These are phyloP conservation scores for Coenonympha glycerion DNA, from an alignment of 2,888 invertebrate genomes.

Conservation along the genomic window DNA sequence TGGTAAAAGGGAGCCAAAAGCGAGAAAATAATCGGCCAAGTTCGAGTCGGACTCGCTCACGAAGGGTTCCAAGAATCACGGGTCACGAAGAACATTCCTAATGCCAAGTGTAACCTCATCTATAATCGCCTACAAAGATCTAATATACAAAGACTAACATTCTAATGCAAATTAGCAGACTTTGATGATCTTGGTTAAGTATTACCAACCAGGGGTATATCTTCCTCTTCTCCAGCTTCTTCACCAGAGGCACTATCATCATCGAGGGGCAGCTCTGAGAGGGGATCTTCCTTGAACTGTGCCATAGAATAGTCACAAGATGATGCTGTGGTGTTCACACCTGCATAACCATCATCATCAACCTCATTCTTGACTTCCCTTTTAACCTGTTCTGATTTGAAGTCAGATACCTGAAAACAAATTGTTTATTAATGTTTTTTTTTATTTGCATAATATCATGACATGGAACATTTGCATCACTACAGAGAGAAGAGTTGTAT, in stretches of 20 bases:
- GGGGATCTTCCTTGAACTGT: slow-evolving; percentile 78
- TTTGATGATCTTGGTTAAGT: too few species aligned
- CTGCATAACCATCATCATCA: slow-evolving; percentile 46
- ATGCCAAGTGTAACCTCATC: too few species aligned
- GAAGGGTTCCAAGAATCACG: too few species aligned
- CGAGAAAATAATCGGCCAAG: too few species aligned
- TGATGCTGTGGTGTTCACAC: slow-evolving; percentile 76
- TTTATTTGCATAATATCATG: background rate
- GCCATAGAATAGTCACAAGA: slow-evolving; percentile 84
- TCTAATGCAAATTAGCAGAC: too few species aligned
- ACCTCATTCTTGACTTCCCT: slow-evolving; percentile 26
- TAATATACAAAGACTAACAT: too few species aligned
- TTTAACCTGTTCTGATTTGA: slow-evolving; percentile 51
- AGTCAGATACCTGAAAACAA: slow-evolving; percentile 46
- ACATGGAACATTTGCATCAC: background rate
- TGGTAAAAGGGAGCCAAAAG: too few species aligned
- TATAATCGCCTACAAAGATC: too few species aligned
- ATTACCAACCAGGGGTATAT: slow-evolving; percentile 80
- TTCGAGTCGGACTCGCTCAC: too few species aligned
- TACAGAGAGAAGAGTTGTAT: too few species aligned
- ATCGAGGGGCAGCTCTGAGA: slow-evolving; percentile 62
- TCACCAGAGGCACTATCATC: slow-evolving; percentile 65
- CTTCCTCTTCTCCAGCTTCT: slow-evolving; percentile 76
- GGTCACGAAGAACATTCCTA: too few species aligned
- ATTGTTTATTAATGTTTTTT: background rate